Percentiles rank a stretch among this genome's conserved stretches.
phyloP scores from a whole-genome alignment of 92 coral and sea anemone genomes.

The Diadumene lineata region DNA sequence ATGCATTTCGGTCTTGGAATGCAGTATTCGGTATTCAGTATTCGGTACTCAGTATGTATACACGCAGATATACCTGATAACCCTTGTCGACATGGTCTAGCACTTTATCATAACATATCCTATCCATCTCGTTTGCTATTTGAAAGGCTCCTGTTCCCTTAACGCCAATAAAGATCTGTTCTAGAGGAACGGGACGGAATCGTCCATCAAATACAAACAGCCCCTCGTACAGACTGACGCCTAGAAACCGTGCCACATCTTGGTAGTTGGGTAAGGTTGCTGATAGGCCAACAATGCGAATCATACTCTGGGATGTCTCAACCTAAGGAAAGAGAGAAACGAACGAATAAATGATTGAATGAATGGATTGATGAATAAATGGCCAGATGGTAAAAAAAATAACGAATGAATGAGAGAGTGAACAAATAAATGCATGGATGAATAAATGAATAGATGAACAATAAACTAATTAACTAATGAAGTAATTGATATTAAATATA shows the following conservation, averaged over 20 bases:
- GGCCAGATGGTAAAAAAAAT: too few species aligned
- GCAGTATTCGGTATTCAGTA: too few species aligned
- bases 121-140: slow-evolving; percentile 89
- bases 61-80: slow-evolving; percentile 90
- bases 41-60: too few species aligned
- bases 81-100: slow-evolving; percentile 85
- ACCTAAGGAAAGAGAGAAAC: slow-evolving; percentile 51
- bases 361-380: not conserved
- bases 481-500: too few species aligned
- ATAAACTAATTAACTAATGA: too few species aligned
- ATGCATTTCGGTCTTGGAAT: too few species aligned
- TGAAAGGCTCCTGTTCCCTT: slow-evolving; percentile 75
- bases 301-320: slow-evolving; percentile 93
- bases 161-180: slow-evolving; percentile 92
- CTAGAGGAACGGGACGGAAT: slow-evolving; percentile 93
- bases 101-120: slow-evolving; percentile 91
- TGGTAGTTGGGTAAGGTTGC: slow-evolving; percentile 96
- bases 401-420: too few species aligned
- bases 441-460: too few species aligned
- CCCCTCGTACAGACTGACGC: slow-evolving; percentile 88
- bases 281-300: slow-evolving; percentile 94
- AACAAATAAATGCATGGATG: too few species aligned
- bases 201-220: slow-evolving; percentile 95
- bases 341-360: not conserved
- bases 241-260: slow-evolving; percentile 87